Conservation (phyloP, 2,888 invertebrate genomes). For the Silvanus unidentatus region DNA sequence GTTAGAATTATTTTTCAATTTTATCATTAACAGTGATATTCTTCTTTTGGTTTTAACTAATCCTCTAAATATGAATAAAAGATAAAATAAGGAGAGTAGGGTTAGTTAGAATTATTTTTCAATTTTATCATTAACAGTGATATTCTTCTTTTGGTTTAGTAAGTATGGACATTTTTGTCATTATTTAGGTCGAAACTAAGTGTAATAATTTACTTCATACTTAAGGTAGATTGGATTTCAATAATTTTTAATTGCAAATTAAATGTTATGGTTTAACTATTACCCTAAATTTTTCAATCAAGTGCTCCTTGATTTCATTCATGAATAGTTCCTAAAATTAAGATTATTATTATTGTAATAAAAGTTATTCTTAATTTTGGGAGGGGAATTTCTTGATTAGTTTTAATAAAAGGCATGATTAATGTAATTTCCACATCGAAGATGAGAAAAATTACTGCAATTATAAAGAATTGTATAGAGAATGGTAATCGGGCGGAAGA, state of each 20-base stretch:
- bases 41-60: too few species aligned
- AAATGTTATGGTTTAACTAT: slow-evolving; percentile 48
- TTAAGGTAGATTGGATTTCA: slow-evolving; percentile 44
- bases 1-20: too few species aligned
- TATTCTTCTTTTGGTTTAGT: too few species aligned
- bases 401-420: slow-evolving; percentile 47
- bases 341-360: slow-evolving; percentile 47
- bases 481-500: slow-evolving; percentile 51
- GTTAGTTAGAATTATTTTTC: too few species aligned
- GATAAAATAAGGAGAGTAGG: too few species aligned
- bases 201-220: slow-evolving; percentile 48
- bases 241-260: slow-evolving; percentile 49
- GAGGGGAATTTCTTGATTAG: too few species aligned
- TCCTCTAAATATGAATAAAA: too few species aligned
- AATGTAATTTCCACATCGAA: slow-evolving; percentile 68
- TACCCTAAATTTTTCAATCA: slow-evolving; percentile 48
- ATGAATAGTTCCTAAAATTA: slow-evolving; percentile 51
- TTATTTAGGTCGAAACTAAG: slow-evolving; percentile 54
- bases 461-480: slow-evolving; percentile 59
- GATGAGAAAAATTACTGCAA: slow-evolving; percentile 65
- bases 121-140: too few species aligned
- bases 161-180: too few species aligned
- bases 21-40: too few species aligned
- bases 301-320: slow-evolving; percentile 58
- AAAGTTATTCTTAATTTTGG: slow-evolving; percentile 32